These are phyloP conservation scores for Probaryconus sp. DNA, from an alignment of 1,140 invertebrate species.

Conservation along the genomic window DNA sequence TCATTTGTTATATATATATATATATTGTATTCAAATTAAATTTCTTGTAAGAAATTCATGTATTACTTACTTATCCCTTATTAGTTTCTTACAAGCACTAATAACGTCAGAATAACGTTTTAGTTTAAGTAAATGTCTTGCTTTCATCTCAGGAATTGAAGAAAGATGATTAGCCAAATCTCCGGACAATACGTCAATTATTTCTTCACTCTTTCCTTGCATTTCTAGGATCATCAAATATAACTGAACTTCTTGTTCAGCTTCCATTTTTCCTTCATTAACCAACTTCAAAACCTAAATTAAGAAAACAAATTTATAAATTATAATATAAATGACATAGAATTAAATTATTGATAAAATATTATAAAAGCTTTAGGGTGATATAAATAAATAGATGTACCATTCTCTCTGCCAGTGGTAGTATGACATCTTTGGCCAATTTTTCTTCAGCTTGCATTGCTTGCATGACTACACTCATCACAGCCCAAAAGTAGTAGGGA, in stretches of 20 bases:
- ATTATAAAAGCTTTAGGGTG: too few relatives aligned
- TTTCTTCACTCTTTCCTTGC: constrained; percentile 89
- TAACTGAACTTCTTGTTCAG: constrained; percentile 94
- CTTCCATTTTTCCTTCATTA: constrained; percentile 92
- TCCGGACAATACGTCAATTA: constrained; percentile 88
- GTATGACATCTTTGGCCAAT: constrained; percentile 73
- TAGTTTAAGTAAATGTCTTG: constrained; percentile 86
- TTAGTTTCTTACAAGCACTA: constrained; percentile 83
- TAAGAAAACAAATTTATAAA: constrained; percentile 1
- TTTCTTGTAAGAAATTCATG: constrained; percentile 9
- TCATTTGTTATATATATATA: too few relatives aligned
- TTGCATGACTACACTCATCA: constrained; percentile 97
- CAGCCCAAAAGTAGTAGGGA: constrained; percentile 98
- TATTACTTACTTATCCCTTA: constrained; percentile 82
- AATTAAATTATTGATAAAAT: too few relatives aligned
- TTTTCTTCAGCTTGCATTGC: constrained; percentile 78
- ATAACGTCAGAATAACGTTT: constrained; percentile 86
- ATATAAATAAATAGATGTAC: constrained; percentile 69
- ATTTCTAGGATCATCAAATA: constrained; percentile 94
- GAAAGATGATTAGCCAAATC: constrained; percentile 82
- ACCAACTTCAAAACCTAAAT: constrained; percentile 90
- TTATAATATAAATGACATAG: not conserved
- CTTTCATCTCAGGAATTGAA: constrained; percentile 82
- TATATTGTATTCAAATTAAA: too few relatives aligned
- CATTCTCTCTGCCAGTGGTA: constrained; percentile 92